Conservation (phyloP, 2,113 vertebrate genomes). For the Micronycteris hirsuta region DNA sequence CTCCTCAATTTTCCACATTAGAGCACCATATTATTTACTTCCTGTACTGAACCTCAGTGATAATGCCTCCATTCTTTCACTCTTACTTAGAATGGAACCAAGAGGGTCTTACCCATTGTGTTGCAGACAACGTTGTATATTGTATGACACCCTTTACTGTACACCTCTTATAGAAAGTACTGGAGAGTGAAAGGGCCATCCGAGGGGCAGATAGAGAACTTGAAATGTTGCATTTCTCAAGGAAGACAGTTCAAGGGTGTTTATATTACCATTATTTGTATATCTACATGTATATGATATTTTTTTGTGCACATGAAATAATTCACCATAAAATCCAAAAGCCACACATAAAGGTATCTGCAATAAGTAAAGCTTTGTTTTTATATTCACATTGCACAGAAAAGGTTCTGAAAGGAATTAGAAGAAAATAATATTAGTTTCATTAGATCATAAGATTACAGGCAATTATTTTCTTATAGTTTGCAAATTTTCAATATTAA, state of each 20-base stretch:
- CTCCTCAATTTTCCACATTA: not conserved
- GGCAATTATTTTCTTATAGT: not conserved
- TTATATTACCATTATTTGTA: not conserved
- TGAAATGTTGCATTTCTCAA: not conserved
- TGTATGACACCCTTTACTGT: not conserved
- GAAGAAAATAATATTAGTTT: not conserved
- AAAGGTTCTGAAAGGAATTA: not conserved
- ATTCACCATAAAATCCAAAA: conserved; percentile 18
- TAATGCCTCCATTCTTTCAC: not conserved
- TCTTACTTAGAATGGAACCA: not conserved
- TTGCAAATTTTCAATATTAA: not conserved
- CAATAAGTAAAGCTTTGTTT: not conserved
- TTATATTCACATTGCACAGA: not conserved
- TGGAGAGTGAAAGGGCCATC: not conserved
- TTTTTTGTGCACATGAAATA: conserved; percentile 2
- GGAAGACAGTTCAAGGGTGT: not conserved
- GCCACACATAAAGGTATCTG: not conserved
- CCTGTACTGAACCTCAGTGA: not conserved
- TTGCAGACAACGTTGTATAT: not conserved
- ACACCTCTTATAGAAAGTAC: not conserved
- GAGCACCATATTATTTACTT: not conserved
- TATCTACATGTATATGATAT: not conserved
- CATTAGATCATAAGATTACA: not conserved
- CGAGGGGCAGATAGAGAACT: not conserved
- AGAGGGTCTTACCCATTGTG: not conserved